phyloP scores from a whole-genome alignment of 2,113 vertebrate species.

The Bubalus kerabau region DNA sequence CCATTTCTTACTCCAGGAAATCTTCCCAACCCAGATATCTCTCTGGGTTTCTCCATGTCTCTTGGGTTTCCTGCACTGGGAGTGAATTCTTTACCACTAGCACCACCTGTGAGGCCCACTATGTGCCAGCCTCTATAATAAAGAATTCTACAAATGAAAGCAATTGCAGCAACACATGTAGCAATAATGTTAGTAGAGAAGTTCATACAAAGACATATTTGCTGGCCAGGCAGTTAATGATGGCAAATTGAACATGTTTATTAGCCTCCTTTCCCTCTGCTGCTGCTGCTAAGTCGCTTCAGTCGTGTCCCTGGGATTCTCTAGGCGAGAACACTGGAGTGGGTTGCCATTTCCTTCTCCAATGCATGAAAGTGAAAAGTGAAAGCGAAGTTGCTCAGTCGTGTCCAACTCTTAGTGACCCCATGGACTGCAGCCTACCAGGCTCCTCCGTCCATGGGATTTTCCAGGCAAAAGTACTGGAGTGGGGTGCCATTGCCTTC shows the following conservation, averaged over 20 bases:
- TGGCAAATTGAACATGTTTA: background rate
- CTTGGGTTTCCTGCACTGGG: background rate
- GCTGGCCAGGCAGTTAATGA: background rate
- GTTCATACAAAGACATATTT: background rate
- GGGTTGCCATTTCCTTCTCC: no score
- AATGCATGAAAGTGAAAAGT: no score
- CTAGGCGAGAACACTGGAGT: no score
- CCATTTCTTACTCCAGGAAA: background rate
- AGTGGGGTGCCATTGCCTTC: no score
- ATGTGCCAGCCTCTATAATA: background rate
- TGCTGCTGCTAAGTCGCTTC: no score
- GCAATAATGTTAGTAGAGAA: background rate
- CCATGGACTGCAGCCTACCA: no score
- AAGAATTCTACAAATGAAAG: background rate
- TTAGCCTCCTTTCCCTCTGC: background rate
- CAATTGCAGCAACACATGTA: background rate
- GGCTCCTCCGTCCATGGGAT: no score
- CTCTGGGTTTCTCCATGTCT: background rate
- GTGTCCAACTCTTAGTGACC: no score
- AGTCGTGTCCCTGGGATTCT: no score
- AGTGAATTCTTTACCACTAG: background rate
- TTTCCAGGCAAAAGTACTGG: no score
- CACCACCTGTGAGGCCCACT: background rate
- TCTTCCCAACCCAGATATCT: background rate
- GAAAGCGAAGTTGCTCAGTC: no score